Base-by-base conservation (phyloP, 2,113 vertebrate species). In the Protobothrops mucrosquamatus region DNA sequence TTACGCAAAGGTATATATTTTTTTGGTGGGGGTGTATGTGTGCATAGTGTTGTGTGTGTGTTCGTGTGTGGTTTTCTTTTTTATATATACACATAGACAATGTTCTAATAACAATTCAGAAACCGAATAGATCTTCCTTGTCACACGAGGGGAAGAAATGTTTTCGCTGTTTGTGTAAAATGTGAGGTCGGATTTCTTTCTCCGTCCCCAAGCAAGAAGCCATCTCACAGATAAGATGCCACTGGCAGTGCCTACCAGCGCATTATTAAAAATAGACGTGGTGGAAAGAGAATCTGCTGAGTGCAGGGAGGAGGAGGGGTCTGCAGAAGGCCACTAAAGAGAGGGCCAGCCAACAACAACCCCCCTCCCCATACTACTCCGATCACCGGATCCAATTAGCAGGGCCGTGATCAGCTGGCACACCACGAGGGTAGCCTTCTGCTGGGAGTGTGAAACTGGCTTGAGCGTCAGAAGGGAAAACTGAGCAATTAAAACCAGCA, bases 401-500 rank as follows among this genome's bases (percentile, higher is more conserved):
- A 29, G 22, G 12, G 64, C 92, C 55, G 18, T 51, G 90, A 59
- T 85, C 87, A 51, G 90, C 24, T 29, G 2, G 69, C n/a, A 7
- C 69, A 61, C n/a, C 87, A 34, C 55, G 89, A 89, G 69, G 87
- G 87, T 85, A 48, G 74, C 23, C 87, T 89, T 59, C 69, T 81
- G 56, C 56, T 2, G 24, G 54, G 55, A 22, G 20, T 1, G 24
- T 7, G 55, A 81, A 91, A 85, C 39, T n/a, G 87, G 29, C 54
- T 85, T 4, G n/a, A 61, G 48, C 26, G 12, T 81, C 43, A 56
- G 90, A 52, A 64, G 43, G 34, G 46, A 39, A 64, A 92, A 52
- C 29, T 24, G 57, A 43, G 87, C 87, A 89, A 93, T 93, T 89
- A 93, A 85, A 93, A 93, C 24, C 54, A 34, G 90, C 87, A 52